A percentile compares a stretch with the other conserved stretches of the same genome.
phyloP scores from a whole-genome alignment of 2,113 vertebrate genomes.

The Ictalurus furcatus region DNA sequence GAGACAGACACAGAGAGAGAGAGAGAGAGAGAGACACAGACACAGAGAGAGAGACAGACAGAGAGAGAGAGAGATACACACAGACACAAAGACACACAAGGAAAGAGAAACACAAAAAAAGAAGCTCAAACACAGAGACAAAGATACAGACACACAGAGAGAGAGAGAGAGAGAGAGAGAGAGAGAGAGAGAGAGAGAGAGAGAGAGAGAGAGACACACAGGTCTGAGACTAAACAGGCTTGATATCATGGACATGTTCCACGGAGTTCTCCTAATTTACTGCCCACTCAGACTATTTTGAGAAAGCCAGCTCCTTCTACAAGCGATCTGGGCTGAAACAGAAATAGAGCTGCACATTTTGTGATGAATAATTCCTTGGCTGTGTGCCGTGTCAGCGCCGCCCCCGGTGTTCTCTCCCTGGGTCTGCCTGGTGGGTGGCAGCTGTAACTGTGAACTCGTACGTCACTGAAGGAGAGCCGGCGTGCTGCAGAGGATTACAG shows the following conservation, averaged over 20 bases:
- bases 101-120: background rate
- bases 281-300: conserved; percentile 34
- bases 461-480: conserved; percentile 34
- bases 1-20: too few relatives aligned
- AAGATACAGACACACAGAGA: background rate
- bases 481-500: background rate
- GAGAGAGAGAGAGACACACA: background rate
- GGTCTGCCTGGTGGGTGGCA: conserved; percentile 41
- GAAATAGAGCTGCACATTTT: conserved; percentile 19
- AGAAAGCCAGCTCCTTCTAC: background rate
- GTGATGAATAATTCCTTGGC: conserved; percentile 30
- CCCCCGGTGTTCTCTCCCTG: conserved; percentile 37
- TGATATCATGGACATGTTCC: background rate
- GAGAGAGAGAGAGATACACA: too few relatives aligned
- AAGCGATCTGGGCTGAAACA: background rate
- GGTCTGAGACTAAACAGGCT: conserved; percentile 19
- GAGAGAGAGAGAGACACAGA: too few relatives aligned
- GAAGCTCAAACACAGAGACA: background rate
- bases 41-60: too few relatives aligned
- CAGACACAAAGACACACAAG: background rate
- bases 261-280: conserved; percentile 6
- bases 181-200: background rate
- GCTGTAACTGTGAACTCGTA: conserved; percentile 43
- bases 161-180: background rate
- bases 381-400: conserved; percentile 26